Evolutionary conservation across 2,113 vertebrate genomes (phyloP), one percentile per base, ranked within the genome.

Genomic region (Aegotheles bennettii): DNA sequence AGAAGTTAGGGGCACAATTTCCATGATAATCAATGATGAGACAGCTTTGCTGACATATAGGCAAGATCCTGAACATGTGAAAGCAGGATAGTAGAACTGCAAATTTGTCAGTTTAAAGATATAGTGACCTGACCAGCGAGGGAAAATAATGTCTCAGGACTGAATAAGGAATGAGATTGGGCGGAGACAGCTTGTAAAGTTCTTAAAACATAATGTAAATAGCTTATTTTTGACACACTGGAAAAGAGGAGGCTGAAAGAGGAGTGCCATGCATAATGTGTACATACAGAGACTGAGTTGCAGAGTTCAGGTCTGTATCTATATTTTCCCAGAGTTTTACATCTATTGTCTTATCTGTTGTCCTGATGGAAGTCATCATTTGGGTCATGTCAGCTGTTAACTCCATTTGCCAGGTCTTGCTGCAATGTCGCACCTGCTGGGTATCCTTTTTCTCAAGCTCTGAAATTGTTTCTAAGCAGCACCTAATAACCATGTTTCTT

Each of bases 391-490:
- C 61, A 42, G 28, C 43, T 56, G 25, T 40, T 86, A 84, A 84
- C 67, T 88, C 51, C 56, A 45, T 90, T 94, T 85, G 43, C 24
- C 77, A 91, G 67, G 80, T 97, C 89, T 85, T 92, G 70, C 57
- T 67, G 35, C 45, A 45, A 5, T 53, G 45, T 48, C 77, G n/a
- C 59, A 82, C 42, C 47, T 90, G 76, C 87, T 70, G 54, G 42
- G 25, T 79, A n/a, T 86, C 90, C 93, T 93, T 73, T 79, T 82
- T 93, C 48, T 35, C 35, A 95, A 81, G 10, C 73, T 90, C 84
- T 85, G 65, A 95, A 96, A 93, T 87, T 70, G 53, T 89, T 93
- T 96, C 87, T 45, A 70, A 95, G 84, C 84, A 90, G 48, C 51
- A 26, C 89, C 85, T 92, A 87, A 51, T 63, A 91, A 90, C 57